Percentiles rank a stretch among this genome's conserved stretches.
phyloP scores from a whole-genome alignment of 2,888 invertebrate genomes.

The Drosophila heteroneura region DNA sequence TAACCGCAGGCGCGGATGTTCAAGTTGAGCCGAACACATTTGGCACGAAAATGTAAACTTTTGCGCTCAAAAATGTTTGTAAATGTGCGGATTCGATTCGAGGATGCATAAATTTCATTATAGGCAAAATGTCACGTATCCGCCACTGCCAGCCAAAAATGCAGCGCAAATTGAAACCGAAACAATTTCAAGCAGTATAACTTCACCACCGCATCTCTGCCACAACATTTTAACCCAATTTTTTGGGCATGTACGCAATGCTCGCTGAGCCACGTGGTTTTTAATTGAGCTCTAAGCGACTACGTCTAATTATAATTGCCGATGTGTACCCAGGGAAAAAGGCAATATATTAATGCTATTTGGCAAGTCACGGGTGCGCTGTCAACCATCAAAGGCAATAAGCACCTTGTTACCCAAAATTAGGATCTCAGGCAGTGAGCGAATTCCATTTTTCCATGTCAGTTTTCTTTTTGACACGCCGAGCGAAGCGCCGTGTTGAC shows the following conservation, averaged over 20 bases:
- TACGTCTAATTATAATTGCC: constrained; percentile 77
- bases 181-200: constrained; percentile 61
- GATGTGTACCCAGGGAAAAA: constrained; percentile 31
- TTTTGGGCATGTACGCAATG: constrained; percentile 32
- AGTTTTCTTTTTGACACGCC: constrained; percentile 56
- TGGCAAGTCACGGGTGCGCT: constrained; percentile 55
- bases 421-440: constrained; percentile 37
- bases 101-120: constrained; percentile 79
- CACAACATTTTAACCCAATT: constrained; percentile 74
- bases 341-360: constrained; percentile 64
- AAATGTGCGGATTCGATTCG: constrained; percentile 57
- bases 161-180: constrained; percentile 70
- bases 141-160: constrained; percentile 51
- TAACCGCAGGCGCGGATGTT: constrained; percentile 56
- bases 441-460: constrained; percentile 66
- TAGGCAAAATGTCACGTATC: constrained; percentile 71
- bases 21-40: constrained; percentile 52
- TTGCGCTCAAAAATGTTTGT: constrained; percentile 57
- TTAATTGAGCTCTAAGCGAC: constrained; percentile 68
- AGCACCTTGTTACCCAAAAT: constrained; percentile 43
- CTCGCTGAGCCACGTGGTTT: constrained; percentile 62
- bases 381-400: constrained; percentile 16
- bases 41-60: constrained; percentile 67
- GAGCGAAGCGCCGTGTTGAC: constrained; percentile 13
- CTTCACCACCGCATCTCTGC: constrained; percentile 2